Base-by-base conservation (phyloP, 1,140 invertebrate species). In the Bombus polaris region DNA sequence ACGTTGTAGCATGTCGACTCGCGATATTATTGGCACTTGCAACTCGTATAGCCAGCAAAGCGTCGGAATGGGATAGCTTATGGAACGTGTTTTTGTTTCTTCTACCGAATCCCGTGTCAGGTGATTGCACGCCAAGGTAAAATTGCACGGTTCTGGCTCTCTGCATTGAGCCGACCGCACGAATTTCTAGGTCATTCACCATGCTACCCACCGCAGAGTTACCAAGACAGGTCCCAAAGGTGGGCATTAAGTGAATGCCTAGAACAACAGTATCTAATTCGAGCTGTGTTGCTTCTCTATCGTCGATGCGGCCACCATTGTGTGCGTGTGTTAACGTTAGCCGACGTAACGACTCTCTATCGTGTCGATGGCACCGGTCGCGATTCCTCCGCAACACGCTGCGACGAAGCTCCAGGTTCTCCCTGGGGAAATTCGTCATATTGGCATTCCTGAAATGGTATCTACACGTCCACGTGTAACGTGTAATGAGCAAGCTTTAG, bases 361-460 rank as follows among this genome's bases (percentile, higher is more conserved):
- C 88, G 86, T 73, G 70, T 68, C 73, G 82, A 86, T 87, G 77
- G 89, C 18, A 79, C 79, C 39, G 68, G 39, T 75, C 57, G 70
- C 70, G 79, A 68, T 89, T 37, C 13, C 57, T 62, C 28, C 53
- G n/a, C 59, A 53, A 44, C 66, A 81, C 65, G 59, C 62, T 62
- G 53, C 53, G 81, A 53, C 62, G 75, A 68, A 80, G n/a, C 80
- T 73, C 4, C 5, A 12, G 57, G 4, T 25, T 32, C 32, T 76
- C 89, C 77, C 88, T 15, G 13, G 91, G 91, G 91, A 92, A 92
- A 92, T 92, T 91, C 91, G 89, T 88, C 86, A 89, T 90, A 92
- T 92, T 90, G 91, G 89, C 66, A 88, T 90, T 86, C 89, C 78
- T 66, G 76, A 66, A 84, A 86, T 62, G 79, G 37, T 62, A 28